Conservation (phyloP, 2,113 vertebrate genomes). For the Hipposideros armiger region DNA sequence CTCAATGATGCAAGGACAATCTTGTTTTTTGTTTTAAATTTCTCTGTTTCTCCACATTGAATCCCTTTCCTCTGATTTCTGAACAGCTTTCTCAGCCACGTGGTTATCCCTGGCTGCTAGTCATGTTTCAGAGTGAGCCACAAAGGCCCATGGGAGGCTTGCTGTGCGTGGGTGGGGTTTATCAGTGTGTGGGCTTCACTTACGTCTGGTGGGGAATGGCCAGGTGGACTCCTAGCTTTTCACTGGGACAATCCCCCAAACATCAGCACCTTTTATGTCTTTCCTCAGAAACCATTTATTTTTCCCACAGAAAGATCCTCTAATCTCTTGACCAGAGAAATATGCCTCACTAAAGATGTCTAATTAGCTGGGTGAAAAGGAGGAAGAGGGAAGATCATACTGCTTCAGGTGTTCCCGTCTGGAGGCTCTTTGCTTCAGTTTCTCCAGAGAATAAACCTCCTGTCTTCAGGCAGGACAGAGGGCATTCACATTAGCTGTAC, state of each 20-base stretch:
- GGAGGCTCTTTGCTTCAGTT: neutral
- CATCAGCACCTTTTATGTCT: neutral
- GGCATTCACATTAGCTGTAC: neutral
- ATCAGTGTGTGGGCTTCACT: too few species aligned
- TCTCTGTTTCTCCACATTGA: neutral
- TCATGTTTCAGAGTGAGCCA: neutral
- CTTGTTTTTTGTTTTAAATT: neutral
- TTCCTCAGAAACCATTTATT: neutral
- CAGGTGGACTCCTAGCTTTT: neutral
- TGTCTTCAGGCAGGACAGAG: neutral
- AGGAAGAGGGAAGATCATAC: neutral
- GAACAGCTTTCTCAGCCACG: neutral
- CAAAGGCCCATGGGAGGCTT: neutral
- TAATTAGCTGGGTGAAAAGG: neutral
- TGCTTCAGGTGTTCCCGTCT: neutral
- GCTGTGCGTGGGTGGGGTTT: too few species aligned
- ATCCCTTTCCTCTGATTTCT: neutral
- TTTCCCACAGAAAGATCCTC: neutral
- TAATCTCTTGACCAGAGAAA: neutral
- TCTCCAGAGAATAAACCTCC: neutral
- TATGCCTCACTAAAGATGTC: neutral
- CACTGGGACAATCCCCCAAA: neutral
- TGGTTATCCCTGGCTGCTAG: neutral
- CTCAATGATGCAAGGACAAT: neutral
- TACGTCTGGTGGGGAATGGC: neutral